Base-by-base conservation (phyloP, 2,797 vertebrate genomes). In the Labroides dimidiatus region DNA sequence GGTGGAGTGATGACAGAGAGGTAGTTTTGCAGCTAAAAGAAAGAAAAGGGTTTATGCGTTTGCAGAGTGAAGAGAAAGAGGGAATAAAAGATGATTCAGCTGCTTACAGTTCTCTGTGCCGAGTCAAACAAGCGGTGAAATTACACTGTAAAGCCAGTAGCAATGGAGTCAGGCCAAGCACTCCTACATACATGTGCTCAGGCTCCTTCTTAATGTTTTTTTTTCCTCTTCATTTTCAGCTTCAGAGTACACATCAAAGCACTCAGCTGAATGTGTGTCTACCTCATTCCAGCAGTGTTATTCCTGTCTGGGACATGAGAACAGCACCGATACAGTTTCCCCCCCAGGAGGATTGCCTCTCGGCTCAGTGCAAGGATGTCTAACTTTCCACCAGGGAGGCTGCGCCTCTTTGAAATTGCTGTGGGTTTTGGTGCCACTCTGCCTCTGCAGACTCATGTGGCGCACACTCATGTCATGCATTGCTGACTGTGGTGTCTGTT, bases 51-150 rank as follows among this genome's bases (percentile, higher is more conserved):
- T 83, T 88, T 74, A 80, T 86, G 65, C 72, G 39, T 81, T 84
- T 64, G 81, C 80, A 64, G 68, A 77, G 72, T 20, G 81, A 85
- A 64, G 68, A 81, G 71, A 83, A 85, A 88, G 69, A 83, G 57
- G 75, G 78, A 90, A 88, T 88, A 89, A 86, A 75, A 77, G 82
- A 87, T 92, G 87, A 92, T 81, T 93, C 89, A 88, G 89, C 86
- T 82, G 79, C 87, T 90, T 75, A 67, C 81, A 73, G 52, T 84
- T 77, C 70, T 52, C 16, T n/a, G 62, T 33, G 19, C 57, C 20
- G 55, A 80, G 77, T 86, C 77, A 84, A 90, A 90, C 82, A 81
- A 75, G 64, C 73, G 17, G 77, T 51, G 71, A 85, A 85, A 90
- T 90, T 72, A 81, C 68, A 83, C 89, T 84, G 81, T 83, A 84